Percentiles rank a stretch among this genome's conserved stretches.
These are phyloP conservation scores for Latrodectus geometricus DNA, from an alignment of 1,140 invertebrate species.

Conservation along the genomic window DNA sequence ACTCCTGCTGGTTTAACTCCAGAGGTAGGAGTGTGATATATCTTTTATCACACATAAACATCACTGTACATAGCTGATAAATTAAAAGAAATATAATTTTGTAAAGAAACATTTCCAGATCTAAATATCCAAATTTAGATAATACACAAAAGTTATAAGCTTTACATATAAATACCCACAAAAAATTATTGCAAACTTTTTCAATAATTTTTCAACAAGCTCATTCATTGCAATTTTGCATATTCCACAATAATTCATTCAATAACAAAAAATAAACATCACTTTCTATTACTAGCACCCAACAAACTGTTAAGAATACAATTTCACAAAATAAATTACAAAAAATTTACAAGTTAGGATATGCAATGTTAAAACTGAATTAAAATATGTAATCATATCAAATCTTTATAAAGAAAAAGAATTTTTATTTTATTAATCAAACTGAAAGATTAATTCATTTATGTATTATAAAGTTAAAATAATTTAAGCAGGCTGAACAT, in stretches of 20 bases:
- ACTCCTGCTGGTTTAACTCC: not conserved
- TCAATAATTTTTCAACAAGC: not conserved
- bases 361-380: no score
- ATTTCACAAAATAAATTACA: no score
- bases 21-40: not conserved
- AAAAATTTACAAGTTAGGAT: no score
- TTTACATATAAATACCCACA: not conserved
- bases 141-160: not conserved
- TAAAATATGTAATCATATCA: no score
- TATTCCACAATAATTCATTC: not conserved
- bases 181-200: not conserved
- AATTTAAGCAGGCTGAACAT: no score
- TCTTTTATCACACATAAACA: not conserved
- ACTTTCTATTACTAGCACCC: not conserved
- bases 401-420: no score
- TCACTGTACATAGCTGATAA: not conserved
- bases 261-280: not conserved
- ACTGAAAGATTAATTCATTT: no score
- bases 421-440: no score
- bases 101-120: not conserved
- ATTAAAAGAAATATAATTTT: not conserved
- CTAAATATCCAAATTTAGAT: conserved; percentile 1
- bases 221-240: not conserved
- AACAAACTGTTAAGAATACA: not conserved
- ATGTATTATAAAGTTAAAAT: no score